Evolutionary conservation across 1,140 invertebrate species (phyloP).

Genomic region (Leptopilina boulardi): DNA sequence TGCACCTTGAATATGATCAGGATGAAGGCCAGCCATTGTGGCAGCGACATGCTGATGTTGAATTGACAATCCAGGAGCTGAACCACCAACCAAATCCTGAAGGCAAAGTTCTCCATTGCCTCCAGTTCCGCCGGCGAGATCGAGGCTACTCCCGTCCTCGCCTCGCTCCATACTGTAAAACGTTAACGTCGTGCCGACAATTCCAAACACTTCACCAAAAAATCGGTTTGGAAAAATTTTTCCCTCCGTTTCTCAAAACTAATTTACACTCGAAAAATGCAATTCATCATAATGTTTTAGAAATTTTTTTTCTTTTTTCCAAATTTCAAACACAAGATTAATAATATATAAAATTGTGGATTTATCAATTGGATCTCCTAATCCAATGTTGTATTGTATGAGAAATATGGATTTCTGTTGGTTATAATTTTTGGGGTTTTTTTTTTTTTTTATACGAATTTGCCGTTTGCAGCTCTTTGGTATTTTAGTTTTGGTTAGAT

Average conservation of each 20-base stretch:
- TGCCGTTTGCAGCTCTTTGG: no score
- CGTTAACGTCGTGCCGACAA: slow-evolving; percentile 74
- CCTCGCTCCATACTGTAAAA: slow-evolving; percentile 75
- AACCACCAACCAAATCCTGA: slow-evolving; percentile 82
- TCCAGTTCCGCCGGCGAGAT: slow-evolving; percentile 77
- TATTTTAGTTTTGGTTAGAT: no score
- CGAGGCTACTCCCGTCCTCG: slow-evolving; percentile 73
- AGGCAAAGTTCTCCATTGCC: slow-evolving; percentile 82
- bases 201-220: slow-evolving; percentile 43
- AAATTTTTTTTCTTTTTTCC: background rate
- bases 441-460: no score
- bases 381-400: no score
- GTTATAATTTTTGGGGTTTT: no score
- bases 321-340: no score
- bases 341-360: no score
- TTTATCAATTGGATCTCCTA: no score
- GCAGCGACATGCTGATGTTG: slow-evolving; percentile 80
- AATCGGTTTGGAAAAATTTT: background rate
- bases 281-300: background rate
- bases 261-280: no score
- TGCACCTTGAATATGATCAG: slow-evolving; percentile 70
- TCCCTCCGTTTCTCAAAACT: background rate
- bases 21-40: slow-evolving; percentile 80
- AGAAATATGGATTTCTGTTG: no score
- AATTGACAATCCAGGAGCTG: slow-evolving; percentile 65